A percentile compares a stretch with the other conserved stretches of the same genome.
Conservation (phyloP, 2,113 vertebrate species). For the Gadus macrocephalus region DNA sequence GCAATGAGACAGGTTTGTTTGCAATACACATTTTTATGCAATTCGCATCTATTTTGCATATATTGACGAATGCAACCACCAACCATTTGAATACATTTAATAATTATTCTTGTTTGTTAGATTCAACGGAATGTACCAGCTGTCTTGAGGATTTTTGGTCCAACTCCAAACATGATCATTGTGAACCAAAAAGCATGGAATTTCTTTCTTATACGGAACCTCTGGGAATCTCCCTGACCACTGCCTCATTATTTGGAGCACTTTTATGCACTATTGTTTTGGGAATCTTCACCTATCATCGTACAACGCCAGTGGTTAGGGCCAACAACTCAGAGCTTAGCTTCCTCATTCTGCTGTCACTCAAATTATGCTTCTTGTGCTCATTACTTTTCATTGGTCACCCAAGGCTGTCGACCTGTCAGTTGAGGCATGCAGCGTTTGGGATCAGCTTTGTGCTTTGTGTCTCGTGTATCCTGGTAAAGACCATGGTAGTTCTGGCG, state of each 20-base stretch:
- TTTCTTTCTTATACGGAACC: conserved; percentile 62
- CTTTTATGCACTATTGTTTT: conserved; percentile 42
- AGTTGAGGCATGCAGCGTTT: conserved; percentile 46
- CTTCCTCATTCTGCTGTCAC: conserved; percentile 55
- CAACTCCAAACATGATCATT: conserved; percentile 44
- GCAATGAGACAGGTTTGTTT: conserved; percentile 48
- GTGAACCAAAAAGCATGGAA: conserved; percentile 60
- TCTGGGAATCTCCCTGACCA: conserved; percentile 53
- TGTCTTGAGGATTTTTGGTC: conserved; percentile 62
- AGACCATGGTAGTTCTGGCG: conserved; percentile 62
- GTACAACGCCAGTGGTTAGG: conserved; percentile 55
- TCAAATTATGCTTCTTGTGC: conserved; percentile 56
- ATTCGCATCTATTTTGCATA: too few relatives aligned
- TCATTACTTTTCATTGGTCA: conserved; percentile 49
- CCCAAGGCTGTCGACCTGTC: conserved; percentile 54
- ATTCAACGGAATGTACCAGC: conserved; percentile 55
- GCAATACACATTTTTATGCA: not conserved
- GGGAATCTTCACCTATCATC: conserved; percentile 55
- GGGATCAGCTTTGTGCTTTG: conserved; percentile 36
- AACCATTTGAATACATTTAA: too few relatives aligned
- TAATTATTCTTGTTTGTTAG: conserved; percentile 27
- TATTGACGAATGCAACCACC: too few relatives aligned
- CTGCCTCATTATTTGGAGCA: conserved; percentile 52
- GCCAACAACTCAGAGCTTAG: conserved; percentile 70
- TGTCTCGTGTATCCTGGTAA: conserved; percentile 52